phyloP scores from a whole-genome alignment of 2,888 invertebrate species.

The Junonia oenone region DNA sequence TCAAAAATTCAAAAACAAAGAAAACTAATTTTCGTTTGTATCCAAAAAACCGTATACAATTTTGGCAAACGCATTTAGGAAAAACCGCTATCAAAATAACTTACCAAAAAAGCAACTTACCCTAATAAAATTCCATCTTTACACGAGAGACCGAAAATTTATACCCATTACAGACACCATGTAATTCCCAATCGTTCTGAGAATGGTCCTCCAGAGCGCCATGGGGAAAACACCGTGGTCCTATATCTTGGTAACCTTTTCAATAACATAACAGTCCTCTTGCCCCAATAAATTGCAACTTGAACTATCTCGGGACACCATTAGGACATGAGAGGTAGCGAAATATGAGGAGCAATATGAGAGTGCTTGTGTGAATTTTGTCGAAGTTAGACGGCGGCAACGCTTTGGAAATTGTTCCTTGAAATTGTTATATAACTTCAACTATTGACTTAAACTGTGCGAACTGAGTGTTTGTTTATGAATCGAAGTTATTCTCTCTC shows the following conservation, averaged over 20 bases:
- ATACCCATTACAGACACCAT: conserved; percentile 28
- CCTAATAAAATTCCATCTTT: background rate
- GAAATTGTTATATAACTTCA: background rate
- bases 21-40: no score
- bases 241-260: conserved; percentile 44
- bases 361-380: background rate
- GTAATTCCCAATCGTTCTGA: conserved; percentile 39
- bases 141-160: conserved; percentile 8
- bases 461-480: background rate
- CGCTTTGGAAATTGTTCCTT: background rate
- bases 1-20: no score
- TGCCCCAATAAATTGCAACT: conserved; percentile 48
- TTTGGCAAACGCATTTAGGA: background rate
- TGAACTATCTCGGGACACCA: conserved; percentile 34
- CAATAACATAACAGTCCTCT: conserved; percentile 38
- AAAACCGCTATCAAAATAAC: background rate
- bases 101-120: background rate
- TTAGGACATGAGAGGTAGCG: conserved; percentile 14
- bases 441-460: background rate
- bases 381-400: background rate
- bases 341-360: conserved; percentile 9
- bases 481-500: background rate
- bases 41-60: background rate
- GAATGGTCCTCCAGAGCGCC: conserved; percentile 45
- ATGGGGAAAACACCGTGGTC: conserved; percentile 35